Evolutionary conservation across 1,140 invertebrate species (phyloP), one percentile per base, ranked within the genome.

Genomic region (Drepana arcuata): DNA sequence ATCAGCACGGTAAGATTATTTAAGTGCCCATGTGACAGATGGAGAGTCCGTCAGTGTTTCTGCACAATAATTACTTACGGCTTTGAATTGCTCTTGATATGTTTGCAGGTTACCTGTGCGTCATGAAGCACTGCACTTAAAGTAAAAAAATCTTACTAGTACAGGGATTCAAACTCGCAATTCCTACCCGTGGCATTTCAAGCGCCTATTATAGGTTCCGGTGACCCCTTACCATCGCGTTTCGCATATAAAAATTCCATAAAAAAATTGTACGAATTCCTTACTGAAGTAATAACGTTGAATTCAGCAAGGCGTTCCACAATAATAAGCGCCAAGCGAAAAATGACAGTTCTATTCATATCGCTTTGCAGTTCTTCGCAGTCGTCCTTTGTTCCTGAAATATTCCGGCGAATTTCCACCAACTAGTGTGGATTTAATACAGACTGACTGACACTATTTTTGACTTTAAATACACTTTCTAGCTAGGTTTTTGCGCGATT

Each of bases 391-490:
- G 46, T 50, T 44, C 38, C 33, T 38, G 34, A 23, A 41, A 41
- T 45, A 45, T 35, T 34, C 34, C 7, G 10, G 12, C 25, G 49
- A 47, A 53, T 49, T 42, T 54, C 47, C 41, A 43, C 40, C 30
- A 50, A 59, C 52, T 57, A 62, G 51, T 52, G 46, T 27, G 48
- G 52, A 55, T 61, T 58, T 39, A 56, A 14, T 33, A 47, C 27
- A 11, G 32, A 23, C 32, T 47, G 34, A 54, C 37, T 33, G 51
- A 52, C 49, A 38, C 45, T 52, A 46, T 57, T 68, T 68, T 51
- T 57, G 55, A 43, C 50, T 54, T 61, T 59, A 67, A 66, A 58
- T 45, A 53, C 50, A 16, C 34, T 37, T 64, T 70, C 62, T 64
- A 42, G 29, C 26, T 38, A 18, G 14, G 33, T 41, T 34, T 14